A percentile compares a stretch with the other conserved stretches of the same genome.
These are phyloP conservation scores for Calliopum simillimum DNA, from an alignment of 2,888 invertebrate species.

Conservation along the genomic window DNA sequence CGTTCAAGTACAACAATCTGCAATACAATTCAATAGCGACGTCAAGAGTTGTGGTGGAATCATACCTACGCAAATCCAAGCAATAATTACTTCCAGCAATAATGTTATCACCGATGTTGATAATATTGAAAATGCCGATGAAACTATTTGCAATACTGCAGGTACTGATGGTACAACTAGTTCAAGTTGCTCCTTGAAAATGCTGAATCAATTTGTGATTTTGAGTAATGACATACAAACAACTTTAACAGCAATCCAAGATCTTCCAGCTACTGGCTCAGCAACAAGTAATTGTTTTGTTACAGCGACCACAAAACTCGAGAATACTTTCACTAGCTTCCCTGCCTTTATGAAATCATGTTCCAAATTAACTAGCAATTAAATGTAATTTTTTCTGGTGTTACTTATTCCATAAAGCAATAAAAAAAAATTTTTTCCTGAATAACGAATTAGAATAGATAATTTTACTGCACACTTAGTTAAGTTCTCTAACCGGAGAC, in stretches of 20 bases:
- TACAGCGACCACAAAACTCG: slow-evolving; percentile 31
- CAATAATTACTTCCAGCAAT: slow-evolving; percentile 49
- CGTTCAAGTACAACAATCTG: slow-evolving; percentile 45
- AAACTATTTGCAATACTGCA: slow-evolving; percentile 46
- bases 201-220: slow-evolving; percentile 39
- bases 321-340: too few species aligned
- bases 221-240: slow-evolving; percentile 47
- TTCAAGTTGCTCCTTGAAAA: slow-evolving; percentile 41
- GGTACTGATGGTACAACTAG: slow-evolving; percentile 29
- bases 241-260: slow-evolving; percentile 45
- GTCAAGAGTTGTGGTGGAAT: slow-evolving; percentile 48
- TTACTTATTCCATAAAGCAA: too few species aligned
- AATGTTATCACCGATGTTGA: slow-evolving; percentile 47
- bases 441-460: too few species aligned
- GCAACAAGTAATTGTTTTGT: slow-evolving; percentile 33
- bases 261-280: slow-evolving; percentile 47
- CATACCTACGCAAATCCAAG: slow-evolving; percentile 48
- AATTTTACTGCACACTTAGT: too few species aligned
- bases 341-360: too few species aligned
- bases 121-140: slow-evolving; percentile 42
- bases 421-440: too few species aligned
- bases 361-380: too few species aligned
- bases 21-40: slow-evolving; percentile 43
- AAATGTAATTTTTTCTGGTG: too few species aligned
- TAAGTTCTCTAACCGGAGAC: too few species aligned